A percentile compares a stretch with the other conserved stretches of the same genome.
Evolutionary conservation across 2,888 invertebrate species (phyloP).

Genomic region (Polydrusus tereticollis): DNA sequence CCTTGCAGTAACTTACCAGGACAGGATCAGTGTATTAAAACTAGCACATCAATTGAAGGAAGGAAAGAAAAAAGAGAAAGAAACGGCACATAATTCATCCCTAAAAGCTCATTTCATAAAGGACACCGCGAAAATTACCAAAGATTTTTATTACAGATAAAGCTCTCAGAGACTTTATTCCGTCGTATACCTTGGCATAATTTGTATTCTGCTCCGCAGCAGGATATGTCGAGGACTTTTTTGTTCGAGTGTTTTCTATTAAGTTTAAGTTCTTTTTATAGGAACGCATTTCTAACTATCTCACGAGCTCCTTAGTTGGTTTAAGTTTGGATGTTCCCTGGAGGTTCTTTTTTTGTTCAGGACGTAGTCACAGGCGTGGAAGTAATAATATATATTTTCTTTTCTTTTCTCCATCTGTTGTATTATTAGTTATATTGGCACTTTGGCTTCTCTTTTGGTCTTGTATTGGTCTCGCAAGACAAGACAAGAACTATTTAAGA

Average conservation of each 20-base stretch:
- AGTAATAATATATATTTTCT: no score
- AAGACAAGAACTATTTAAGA: no score
- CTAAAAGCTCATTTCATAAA: conserved; percentile 25
- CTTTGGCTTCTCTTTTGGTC: no score
- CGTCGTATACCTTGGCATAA: conserved; percentile 37
- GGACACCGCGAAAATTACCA: conserved; percentile 39
- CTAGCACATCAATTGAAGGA: not conserved
- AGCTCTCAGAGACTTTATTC: conserved; percentile 34
- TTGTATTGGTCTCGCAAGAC: no score
- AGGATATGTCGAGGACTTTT: conserved; percentile 61
- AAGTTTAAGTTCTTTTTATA: conserved; percentile 57
- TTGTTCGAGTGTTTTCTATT: conserved; percentile 60
- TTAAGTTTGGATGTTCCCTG: conserved; percentile 42
- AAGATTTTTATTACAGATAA: conserved; percentile 43
- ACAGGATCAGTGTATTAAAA: not conserved
- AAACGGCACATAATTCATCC: not conserved
- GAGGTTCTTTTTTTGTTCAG: conserved; percentile 17
- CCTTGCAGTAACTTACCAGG: no score
- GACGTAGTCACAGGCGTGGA: not conserved
- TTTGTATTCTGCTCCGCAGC: conserved; percentile 60
- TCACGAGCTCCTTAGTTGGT: conserved; percentile 60
- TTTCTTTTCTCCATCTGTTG: no score
- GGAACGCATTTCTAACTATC: conserved; percentile 61
- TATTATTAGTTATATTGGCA: no score
- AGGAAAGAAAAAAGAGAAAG: no score